Evolutionary conservation across 2,888 invertebrate species (phyloP).

Genomic region (Torymus texanus): DNA sequence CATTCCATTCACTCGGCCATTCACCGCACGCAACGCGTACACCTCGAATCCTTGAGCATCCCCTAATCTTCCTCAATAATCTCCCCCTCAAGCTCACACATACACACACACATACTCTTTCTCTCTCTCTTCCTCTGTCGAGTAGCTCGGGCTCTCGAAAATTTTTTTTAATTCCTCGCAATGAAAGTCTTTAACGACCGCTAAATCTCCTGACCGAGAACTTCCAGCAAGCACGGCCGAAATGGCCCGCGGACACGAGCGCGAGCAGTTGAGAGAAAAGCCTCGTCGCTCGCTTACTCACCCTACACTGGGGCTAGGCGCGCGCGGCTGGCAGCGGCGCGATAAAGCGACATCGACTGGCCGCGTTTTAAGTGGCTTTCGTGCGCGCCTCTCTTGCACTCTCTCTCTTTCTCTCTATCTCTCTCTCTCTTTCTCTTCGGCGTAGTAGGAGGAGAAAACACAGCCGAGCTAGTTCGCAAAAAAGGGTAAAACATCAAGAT

Average conservation of each 20-base stretch:
- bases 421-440: background rate
- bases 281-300: background rate
- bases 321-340: background rate
- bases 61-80: background rate
- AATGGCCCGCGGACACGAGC: too few species aligned
- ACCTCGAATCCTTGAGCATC: background rate
- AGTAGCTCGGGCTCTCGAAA: too few species aligned
- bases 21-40: background rate
- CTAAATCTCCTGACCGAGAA: too few species aligned
- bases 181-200: too few species aligned
- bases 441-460: background rate
- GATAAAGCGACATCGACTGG: slow-evolving; percentile 38
- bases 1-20: too few species aligned
- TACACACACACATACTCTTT: too few species aligned
- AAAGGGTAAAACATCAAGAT: slow-evolving; percentile 42
- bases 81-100: too few species aligned
- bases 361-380: slow-evolving; percentile 43
- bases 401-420: background rate
- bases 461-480: background rate
- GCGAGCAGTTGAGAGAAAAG: background rate
- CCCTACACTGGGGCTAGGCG: background rate
- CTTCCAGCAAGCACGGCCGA: too few species aligned
- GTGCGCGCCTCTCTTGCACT: background rate
- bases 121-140: too few species aligned
- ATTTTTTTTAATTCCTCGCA: too few species aligned